Evolutionary conservation across 2,797 vertebrate genomes (phyloP).

Genomic region (Enteromius trimaculatus): DNA sequence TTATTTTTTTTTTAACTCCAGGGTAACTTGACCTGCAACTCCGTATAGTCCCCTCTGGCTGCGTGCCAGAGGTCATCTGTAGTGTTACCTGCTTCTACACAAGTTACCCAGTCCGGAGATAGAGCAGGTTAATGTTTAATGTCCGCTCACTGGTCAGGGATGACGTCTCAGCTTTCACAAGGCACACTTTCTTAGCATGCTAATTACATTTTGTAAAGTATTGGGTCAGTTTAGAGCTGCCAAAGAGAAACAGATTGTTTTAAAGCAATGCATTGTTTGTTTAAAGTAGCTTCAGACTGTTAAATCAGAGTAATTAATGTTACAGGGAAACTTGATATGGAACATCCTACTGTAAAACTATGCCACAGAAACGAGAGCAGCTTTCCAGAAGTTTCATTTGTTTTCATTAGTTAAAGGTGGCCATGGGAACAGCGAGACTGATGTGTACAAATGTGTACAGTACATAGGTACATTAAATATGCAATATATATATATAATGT

Average conservation of each 20-base stretch:
- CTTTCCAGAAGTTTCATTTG: conserved; percentile 14
- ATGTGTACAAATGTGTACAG: too few relatives aligned
- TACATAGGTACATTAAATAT: too few relatives aligned
- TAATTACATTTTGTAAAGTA: conserved; percentile 9
- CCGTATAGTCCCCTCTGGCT: conserved; percentile 17
- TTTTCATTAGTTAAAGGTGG: conserved; percentile 18
- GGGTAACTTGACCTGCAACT: conserved; percentile 9
- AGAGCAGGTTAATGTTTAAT: conserved; percentile 76
- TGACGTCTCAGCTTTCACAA: conserved; percentile 60
- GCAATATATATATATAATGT: too few relatives aligned
- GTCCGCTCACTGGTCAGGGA: conserved; percentile 58
- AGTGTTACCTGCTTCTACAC: conserved; percentile 10
- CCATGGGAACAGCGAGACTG: not conserved
- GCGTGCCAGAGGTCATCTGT: conserved; percentile 57
- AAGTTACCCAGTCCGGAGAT: conserved; percentile 48
- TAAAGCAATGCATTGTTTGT: not conserved
- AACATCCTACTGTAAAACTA: conserved; percentile 41
- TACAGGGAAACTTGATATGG: conserved; percentile 43
- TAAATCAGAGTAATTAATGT: conserved; percentile 41
- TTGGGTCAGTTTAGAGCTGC: not conserved
- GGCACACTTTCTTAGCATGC: conserved; percentile 7
- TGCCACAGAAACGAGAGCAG: conserved; percentile 2
- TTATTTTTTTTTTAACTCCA: not conserved
- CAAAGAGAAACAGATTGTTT: not conserved
- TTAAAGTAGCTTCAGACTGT: not conserved